phyloP scores from a whole-genome alignment of 2,888 invertebrate genomes.

The Meiosimyza platycephala region DNA sequence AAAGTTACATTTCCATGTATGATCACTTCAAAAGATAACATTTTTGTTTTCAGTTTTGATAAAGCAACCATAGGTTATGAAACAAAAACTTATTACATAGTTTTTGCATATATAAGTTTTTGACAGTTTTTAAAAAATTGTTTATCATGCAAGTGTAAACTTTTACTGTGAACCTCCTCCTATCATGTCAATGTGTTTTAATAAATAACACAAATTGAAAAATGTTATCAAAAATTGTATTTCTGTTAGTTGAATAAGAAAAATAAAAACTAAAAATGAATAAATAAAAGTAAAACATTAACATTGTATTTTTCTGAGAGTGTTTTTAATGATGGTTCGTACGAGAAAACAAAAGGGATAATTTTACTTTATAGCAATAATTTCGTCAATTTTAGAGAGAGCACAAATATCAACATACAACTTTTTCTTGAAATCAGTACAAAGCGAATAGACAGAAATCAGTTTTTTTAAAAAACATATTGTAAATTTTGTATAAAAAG shows the following conservation, averaged over 20 bases:
- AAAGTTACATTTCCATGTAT: too few species aligned
- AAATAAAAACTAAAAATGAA: not conserved
- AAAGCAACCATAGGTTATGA: not conserved
- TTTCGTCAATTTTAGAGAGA: too few species aligned
- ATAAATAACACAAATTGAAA: constrained; percentile 1
- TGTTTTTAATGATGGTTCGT: too few species aligned
- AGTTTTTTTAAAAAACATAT: too few species aligned
- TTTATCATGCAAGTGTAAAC: not conserved
- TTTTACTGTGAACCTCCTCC: not conserved
- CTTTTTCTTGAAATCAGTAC: too few species aligned
- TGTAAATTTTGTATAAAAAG: too few species aligned
- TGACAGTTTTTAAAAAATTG: not conserved
- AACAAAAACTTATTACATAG: not conserved
- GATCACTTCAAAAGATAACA: too few species aligned
- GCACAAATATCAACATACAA: too few species aligned
- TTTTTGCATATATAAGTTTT: constrained; percentile 13
- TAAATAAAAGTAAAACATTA: constrained; percentile 1
- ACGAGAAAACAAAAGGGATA: too few species aligned
- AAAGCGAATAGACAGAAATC: too few species aligned
- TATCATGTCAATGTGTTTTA: not conserved
- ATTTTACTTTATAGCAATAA: too few species aligned
- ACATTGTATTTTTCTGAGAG: not conserved
- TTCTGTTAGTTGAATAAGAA: constrained; percentile 19
- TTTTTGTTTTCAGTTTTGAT: too few species aligned
- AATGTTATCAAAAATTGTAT: constrained; percentile 6